Conservation (phyloP, 2,888 invertebrate genomes). For the Thera obeliscata region DNA sequence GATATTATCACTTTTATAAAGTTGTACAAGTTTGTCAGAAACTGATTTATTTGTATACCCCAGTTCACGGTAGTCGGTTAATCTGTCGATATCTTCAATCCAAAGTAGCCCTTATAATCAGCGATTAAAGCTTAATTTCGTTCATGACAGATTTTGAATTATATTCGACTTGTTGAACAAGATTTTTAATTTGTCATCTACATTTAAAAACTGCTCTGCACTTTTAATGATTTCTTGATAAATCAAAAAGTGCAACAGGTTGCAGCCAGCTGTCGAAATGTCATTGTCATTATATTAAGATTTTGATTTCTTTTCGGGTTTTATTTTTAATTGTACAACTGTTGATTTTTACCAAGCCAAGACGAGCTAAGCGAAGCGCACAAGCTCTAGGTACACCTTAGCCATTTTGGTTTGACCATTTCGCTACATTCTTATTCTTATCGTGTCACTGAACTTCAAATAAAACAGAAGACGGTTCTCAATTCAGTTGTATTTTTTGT, state of each 20-base stretch:
- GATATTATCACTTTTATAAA: conserved; percentile 63
- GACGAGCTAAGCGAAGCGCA: no score
- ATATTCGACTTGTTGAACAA: conserved; percentile 25
- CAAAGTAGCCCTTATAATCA: conserved; percentile 15
- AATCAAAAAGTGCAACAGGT: conserved; percentile 34
- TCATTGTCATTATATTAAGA: conserved; percentile 34
- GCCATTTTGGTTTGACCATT: no score
- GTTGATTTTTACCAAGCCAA: no score
- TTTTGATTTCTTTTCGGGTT: conserved; percentile 4
- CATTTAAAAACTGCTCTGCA: conserved; percentile 34
- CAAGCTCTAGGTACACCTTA: no score
- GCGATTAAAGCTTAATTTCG: conserved; percentile 11
- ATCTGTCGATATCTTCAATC: conserved; percentile 39
- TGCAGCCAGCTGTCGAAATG: conserved; percentile 31
- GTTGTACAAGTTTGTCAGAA: conserved; percentile 58
- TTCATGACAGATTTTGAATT: not conserved
- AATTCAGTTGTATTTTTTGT: no score
- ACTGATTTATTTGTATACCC: conserved; percentile 55
- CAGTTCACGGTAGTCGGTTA: conserved; percentile 43
- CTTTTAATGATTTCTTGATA: conserved; percentile 38
- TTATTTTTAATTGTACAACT: not conserved
- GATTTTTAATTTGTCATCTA: conserved; percentile 40
- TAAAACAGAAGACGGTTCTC: no score
- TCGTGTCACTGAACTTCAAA: no score
- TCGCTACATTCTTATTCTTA: no score